Conservation (phyloP, 2,113 vertebrate species). For the Enhydra lutris region DNA sequence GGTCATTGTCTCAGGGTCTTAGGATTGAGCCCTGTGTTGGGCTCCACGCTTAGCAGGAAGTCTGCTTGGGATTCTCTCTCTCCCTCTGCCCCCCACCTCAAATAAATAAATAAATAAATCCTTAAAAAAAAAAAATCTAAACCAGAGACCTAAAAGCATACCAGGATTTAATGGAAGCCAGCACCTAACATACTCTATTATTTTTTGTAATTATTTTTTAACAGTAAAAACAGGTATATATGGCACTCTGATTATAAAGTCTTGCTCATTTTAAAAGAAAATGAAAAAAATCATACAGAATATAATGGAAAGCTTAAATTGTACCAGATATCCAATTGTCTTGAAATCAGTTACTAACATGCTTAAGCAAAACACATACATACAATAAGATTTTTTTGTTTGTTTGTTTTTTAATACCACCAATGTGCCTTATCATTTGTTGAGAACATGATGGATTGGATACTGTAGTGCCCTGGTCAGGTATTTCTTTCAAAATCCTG, state of each 20-base stretch:
- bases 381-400: neutral
- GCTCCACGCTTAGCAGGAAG: neutral
- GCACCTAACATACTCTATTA: too few relatives aligned
- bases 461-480: neutral
- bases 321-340: neutral
- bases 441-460: neutral
- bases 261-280: neutral
- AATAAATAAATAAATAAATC: neutral
- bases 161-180: neutral
- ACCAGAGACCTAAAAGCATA: neutral
- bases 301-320: neutral
- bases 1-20: neutral
- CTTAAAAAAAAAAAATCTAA: neutral
- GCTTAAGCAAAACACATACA: neutral
- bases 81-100: neutral
- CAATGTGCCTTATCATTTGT: neutral
- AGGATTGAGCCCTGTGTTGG: neutral
- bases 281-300: neutral
- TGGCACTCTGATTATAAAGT: neutral
- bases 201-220: neutral
- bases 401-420: neutral
- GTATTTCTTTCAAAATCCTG: neutral
- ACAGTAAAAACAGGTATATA: neutral
- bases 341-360: neutral
- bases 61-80: neutral